A percentile compares a stretch with the other conserved stretches of the same genome.
These are phyloP conservation scores for Leuctra nigra DNA, from an alignment of 2,888 invertebrate species.

Conservation along the genomic window DNA sequence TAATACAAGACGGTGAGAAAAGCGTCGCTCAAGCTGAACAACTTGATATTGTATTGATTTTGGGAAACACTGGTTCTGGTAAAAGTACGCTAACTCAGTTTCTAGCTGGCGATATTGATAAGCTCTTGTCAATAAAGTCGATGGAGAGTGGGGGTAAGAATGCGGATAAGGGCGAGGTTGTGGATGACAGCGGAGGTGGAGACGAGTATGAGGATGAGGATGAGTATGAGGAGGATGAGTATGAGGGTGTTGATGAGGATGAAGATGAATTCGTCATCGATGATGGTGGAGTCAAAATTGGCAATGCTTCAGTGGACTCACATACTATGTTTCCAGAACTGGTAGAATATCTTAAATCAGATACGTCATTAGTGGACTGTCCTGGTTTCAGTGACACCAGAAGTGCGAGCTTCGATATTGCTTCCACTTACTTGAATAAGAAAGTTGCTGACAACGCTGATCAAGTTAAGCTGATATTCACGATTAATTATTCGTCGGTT, in stretches of 20 bases:
- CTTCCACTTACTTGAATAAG: constrained; percentile 34
- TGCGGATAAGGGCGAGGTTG: too few species aligned
- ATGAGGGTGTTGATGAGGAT: constrained; percentile 15
- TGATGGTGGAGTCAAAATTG: background rate
- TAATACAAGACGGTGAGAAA: too few species aligned
- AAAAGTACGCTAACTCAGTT: constrained; percentile 25
- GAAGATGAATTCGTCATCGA: constrained; percentile 15
- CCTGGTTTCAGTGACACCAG: constrained; percentile 30
- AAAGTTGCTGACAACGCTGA: constrained; percentile 31
- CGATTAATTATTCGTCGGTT: constrained; percentile 32
- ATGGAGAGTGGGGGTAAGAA: too few species aligned
- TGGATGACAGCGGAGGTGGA: too few species aligned
- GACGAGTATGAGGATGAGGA: background rate
- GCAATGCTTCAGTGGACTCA: background rate
- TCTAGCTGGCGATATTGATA: constrained; percentile 19
- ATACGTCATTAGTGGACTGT: constrained; percentile 26
- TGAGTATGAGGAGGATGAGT: background rate
- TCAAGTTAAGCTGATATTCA: constrained; percentile 33
- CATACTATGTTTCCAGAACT: background rate
- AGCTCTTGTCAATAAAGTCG: too few species aligned
- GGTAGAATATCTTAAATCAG: constrained; percentile 12
- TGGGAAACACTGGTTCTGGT: constrained; percentile 26
- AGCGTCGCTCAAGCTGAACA: background rate
- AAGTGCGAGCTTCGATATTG: constrained; percentile 32
- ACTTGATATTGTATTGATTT: constrained; percentile 15